These are phyloP conservation scores for Megamerina dolium DNA, from an alignment of 2,888 invertebrate genomes.

Conservation along the genomic window DNA sequence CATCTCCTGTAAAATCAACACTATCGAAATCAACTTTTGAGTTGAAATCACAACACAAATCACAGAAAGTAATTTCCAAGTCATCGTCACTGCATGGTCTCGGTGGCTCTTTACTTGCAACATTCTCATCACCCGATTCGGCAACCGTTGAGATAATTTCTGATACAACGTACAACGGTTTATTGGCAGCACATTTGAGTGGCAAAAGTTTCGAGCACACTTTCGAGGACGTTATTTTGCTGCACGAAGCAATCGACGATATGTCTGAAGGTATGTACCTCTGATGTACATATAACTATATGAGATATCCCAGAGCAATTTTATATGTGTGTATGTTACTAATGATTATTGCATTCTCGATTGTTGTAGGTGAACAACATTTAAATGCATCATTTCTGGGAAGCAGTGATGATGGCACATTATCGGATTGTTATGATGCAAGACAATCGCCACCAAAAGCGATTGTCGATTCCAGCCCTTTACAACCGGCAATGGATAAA, in stretches of 20 bases:
- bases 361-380: constrained; percentile 45
- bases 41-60: background rate
- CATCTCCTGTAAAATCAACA: constrained; percentile 9
- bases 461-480: constrained; percentile 88
- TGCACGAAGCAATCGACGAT: constrained; percentile 47
- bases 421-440: constrained; percentile 46
- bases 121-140: constrained; percentile 40
- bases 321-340: no score
- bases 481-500: constrained; percentile 89
- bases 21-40: constrained; percentile 1
- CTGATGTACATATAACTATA: no score
- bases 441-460: constrained; percentile 77
- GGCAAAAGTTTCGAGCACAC: constrained; percentile 43
- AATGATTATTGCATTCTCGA: no score
- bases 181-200: constrained; percentile 41
- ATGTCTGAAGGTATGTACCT: constrained; percentile 48
- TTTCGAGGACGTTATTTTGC: constrained; percentile 44
- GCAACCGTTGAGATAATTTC: constrained; percentile 44
- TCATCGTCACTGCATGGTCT: constrained; percentile 39
- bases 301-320: no score
- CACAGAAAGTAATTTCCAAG: constrained; percentile 30
- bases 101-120: constrained; percentile 40
- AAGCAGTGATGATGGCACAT: constrained; percentile 47
- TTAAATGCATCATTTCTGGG: constrained; percentile 40
- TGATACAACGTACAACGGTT: constrained; percentile 41